Evolutionary conservation across 2,888 invertebrate species (phyloP), one percentile per base, ranked within the genome.

Genomic region (Callosobruchus maculatus): DNA sequence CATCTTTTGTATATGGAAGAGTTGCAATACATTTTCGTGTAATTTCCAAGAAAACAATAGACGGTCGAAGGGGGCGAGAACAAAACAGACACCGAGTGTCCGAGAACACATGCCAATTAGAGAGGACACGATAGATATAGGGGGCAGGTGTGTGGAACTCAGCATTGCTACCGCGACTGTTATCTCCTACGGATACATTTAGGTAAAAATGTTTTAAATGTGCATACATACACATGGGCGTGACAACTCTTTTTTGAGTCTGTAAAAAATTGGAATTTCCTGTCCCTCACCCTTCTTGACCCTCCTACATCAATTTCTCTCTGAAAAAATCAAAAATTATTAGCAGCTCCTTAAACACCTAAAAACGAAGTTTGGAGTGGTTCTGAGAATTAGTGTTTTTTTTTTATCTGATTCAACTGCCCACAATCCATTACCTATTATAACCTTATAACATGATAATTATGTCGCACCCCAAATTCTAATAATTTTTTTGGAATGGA

Each of bases 81-180:
- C 77, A 78, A 77, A 78, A 81, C 80, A 49, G 9, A 7, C 49
- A 80, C 80, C 80, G 80, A 77, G 76, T 74, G 77, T 76, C 74
- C 77, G 76, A 49, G 49, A 49, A 75, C 76, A 75, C 72, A 75
- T 78, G 73, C 77, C 78, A 78, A 78, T 78, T 78, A 78, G 75
- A 72, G 76, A 71, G 71, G 72, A 75, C 75, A 74, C 69, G 70
- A 71, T 69, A 70, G 49, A 74, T 73, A 76, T 73, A 74, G 72
- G 71, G 74, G 74, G 74, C 76, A 76, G 76, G 75, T 76, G 77
- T 71, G 72, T 21, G 70, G 21, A 13, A 30, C 69, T 21, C 71
- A 67, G 70, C 31, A 30, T 72, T 74, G 72, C 68, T 26, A 22
- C 49, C 66, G 22, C 68, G 70, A 72, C 20, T 72, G 13, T 13